Percentiles rank a stretch among this genome's conserved stretches.
These are phyloP conservation scores for Dinocampus coccinellae DNA, from an alignment of 2,888 invertebrate genomes.

Conservation along the genomic window DNA sequence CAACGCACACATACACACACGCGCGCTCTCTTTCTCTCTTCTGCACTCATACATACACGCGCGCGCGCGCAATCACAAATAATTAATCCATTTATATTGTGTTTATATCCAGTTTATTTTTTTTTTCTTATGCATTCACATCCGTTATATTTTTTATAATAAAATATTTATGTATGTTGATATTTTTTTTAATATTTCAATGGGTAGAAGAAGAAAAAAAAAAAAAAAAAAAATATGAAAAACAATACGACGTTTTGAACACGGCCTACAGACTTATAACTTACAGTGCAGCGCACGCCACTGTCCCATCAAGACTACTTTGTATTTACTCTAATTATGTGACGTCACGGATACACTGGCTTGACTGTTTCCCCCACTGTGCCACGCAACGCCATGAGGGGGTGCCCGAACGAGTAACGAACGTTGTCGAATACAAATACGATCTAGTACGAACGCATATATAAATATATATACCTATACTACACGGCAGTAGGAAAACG, in stretches of 20 bases:
- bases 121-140: neutral
- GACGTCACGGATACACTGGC: slow-evolving; percentile 74
- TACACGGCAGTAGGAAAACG: neutral
- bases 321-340: slow-evolving; percentile 80
- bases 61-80: neutral
- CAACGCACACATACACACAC: no score
- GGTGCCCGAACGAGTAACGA: slow-evolving; percentile 41
- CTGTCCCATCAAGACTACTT: slow-evolving; percentile 77
- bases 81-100: slow-evolving; percentile 14
- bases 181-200: neutral
- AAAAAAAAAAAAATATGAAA: neutral
- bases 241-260: slow-evolving; percentile 35
- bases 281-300: slow-evolving; percentile 73
- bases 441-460: neutral
- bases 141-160: no score
- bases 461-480: neutral
- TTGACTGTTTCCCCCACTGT: slow-evolving; percentile 52
- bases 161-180: no score
- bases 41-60: no score
- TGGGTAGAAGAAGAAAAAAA: neutral
- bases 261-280: slow-evolving; percentile 53
- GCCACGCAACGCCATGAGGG: slow-evolving; percentile 42
- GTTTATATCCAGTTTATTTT: neutral
- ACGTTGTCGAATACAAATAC: slow-evolving; percentile 7
- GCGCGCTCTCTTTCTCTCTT: no score